A percentile compares a stretch with the other conserved stretches of the same genome.
These are phyloP conservation scores for Bicyclus anynana DNA, from an alignment of 1,140 invertebrate species.

Conservation along the genomic window DNA sequence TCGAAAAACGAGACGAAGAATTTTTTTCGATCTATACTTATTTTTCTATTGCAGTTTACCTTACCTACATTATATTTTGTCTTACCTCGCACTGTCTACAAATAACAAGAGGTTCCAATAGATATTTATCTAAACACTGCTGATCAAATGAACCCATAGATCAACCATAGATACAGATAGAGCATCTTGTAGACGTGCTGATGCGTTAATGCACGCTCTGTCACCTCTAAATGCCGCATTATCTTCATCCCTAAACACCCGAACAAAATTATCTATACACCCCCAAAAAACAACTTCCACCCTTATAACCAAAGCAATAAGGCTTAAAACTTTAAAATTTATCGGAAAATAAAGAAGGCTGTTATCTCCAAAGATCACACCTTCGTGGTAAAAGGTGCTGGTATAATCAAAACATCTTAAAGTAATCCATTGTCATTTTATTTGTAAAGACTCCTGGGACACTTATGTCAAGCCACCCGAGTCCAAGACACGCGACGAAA, in stretches of 20 bases:
- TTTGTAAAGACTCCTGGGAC: not conserved
- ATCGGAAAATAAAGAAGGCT: not conserved
- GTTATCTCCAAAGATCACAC: slow-evolving; percentile 30
- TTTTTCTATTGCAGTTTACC: no score
- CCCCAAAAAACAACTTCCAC: not conserved
- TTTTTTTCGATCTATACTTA: no score
- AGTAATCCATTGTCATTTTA: slow-evolving; percentile 27
- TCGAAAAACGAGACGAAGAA: no score
- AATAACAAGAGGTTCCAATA: no score
- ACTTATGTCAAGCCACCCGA: no score
- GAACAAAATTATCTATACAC: not conserved
- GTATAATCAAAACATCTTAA: slow-evolving; percentile 55
- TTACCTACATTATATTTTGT: no score
- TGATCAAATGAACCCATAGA: not conserved
- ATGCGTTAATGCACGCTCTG: slow-evolving; percentile 48
- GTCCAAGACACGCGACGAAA: no score
- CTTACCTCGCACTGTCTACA: no score
- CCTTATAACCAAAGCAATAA: slow-evolving; percentile 1
- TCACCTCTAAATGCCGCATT: slow-evolving; percentile 33
- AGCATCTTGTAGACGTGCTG: slow-evolving; percentile 37
- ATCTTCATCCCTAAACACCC: slow-evolving; percentile 30
- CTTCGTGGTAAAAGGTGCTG: slow-evolving; percentile 41
- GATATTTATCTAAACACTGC: slow-evolving; percentile 21
- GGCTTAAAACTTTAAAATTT: not conserved
- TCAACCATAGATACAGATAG: not conserved